Evolutionary conservation across 2,888 invertebrate species (phyloP).

Genomic region (Lamellibrachia columna): DNA sequence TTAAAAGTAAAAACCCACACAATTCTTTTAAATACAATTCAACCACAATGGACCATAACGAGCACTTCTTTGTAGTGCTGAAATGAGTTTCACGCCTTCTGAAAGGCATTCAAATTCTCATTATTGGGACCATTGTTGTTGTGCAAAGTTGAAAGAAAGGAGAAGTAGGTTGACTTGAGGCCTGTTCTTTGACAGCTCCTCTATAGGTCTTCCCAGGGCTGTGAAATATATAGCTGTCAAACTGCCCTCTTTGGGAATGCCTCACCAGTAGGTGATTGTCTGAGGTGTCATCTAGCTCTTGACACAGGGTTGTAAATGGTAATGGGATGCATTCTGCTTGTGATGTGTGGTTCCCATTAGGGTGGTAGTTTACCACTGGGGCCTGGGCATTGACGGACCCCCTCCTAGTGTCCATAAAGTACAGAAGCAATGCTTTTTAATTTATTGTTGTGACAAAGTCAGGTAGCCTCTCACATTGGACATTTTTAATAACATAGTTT

Average conservation of each 20-base stretch:
- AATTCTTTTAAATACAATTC: not conserved
- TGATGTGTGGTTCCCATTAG: not conserved
- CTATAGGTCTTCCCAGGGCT: not conserved
- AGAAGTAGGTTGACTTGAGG: not conserved
- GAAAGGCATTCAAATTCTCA: not conserved
- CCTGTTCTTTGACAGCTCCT: not conserved
- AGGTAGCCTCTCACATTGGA: not conserved
- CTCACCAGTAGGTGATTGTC: not conserved
- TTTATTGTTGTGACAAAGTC: not conserved
- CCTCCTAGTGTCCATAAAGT: not conserved
- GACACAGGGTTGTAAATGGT: not conserved
- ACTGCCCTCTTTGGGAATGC: not conserved
- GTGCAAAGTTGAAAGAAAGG: not conserved
- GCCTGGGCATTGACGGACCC: not conserved
- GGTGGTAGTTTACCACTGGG: not conserved
- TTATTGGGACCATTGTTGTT: not conserved
- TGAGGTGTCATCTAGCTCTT: not conserved
- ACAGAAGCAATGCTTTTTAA: not conserved
- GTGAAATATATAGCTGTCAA: not conserved
- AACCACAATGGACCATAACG: not conserved
- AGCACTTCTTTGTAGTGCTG: not conserved
- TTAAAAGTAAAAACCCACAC: not conserved
- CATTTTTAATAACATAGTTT: too few species aligned
- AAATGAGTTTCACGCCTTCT: not conserved
- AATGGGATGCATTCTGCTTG: conserved; percentile 11